phyloP scores from a whole-genome alignment of 2,888 invertebrate species.

The Acleris sparsana region DNA sequence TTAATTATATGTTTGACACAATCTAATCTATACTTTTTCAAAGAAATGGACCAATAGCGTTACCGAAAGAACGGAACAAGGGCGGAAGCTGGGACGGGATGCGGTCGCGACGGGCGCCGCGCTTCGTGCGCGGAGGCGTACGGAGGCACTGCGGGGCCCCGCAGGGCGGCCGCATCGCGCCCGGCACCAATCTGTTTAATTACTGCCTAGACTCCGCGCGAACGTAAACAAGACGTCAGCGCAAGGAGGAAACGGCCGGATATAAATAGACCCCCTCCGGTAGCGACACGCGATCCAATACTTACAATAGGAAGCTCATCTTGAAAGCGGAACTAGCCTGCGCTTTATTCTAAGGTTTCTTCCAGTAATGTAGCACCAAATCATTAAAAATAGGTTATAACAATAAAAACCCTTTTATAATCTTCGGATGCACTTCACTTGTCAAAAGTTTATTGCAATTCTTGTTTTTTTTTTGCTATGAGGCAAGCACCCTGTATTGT shows the following conservation, averaged over 20 bases:
- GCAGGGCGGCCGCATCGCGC: conserved; percentile 37
- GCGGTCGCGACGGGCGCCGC: conserved; percentile 21
- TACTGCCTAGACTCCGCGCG: conserved; percentile 46
- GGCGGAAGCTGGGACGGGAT: conserved; percentile 16
- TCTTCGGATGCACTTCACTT: conserved; percentile 46
- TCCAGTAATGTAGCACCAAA: conserved; percentile 59
- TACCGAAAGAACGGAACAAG: conserved; percentile 18
- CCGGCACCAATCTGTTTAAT: conserved; percentile 42
- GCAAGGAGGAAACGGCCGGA: conserved; percentile 55
- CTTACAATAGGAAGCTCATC: conserved; percentile 88
- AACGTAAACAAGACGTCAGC: conserved; percentile 72
- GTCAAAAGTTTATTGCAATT: conserved; percentile 51
- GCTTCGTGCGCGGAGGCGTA: conserved; percentile 7
- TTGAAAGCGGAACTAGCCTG: conserved; percentile 51
- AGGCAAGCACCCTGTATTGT: conserved; percentile 1
- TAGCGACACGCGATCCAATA: conserved; percentile 48
- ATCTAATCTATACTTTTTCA: neutral
- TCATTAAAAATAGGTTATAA: conserved; percentile 62
- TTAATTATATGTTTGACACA: neutral
- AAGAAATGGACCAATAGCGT: neutral
- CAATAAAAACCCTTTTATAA: conserved; percentile 45
- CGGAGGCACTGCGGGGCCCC: conserved; percentile 37
- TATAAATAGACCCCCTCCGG: conserved; percentile 65
- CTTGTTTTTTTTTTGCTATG: conserved; percentile 32
- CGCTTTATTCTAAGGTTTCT: conserved; percentile 46